Evolutionary conservation across 2,113 vertebrate genomes (phyloP).

Genomic region (Sinocyclocheilus anshuiensis): DNA sequence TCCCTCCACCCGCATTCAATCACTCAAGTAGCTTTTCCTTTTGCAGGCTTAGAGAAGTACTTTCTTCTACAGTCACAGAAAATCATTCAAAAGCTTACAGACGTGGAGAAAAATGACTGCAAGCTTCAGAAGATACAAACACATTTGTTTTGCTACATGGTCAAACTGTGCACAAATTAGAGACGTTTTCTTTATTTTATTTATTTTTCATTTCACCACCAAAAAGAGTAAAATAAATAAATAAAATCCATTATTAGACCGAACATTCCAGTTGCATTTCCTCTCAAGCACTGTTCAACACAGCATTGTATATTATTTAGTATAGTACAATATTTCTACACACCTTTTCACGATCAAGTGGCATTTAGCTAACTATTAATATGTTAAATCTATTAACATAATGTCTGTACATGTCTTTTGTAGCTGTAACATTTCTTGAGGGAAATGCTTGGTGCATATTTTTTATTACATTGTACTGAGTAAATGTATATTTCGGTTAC

Average conservation of each 20-base stretch:
- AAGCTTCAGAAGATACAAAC: not conserved
- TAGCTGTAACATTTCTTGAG: not conserved
- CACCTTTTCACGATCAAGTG: not conserved
- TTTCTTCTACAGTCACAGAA: not conserved
- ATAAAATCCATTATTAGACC: not conserved
- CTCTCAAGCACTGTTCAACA: not conserved
- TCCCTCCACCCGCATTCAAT: not conserved
- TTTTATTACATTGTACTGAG: too few species aligned
- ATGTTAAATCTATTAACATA: too few species aligned
- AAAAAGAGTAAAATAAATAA: not conserved
- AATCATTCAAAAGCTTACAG: not conserved
- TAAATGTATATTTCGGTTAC: too few species aligned
- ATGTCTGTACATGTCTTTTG: too few species aligned
- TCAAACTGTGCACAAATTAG: not conserved
- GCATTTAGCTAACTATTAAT: too few species aligned
- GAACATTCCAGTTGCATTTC: not conserved
- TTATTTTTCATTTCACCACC: not conserved
- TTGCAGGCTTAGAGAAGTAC: not conserved
- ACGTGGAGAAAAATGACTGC: not conserved
- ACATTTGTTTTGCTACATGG: not conserved
- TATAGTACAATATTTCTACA: not conserved
- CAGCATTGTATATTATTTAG: not conserved
- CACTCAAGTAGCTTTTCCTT: conserved; percentile 24
- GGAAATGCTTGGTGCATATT: too few species aligned
- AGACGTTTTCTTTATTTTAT: not conserved